Evolutionary conservation across 2,113 vertebrate genomes (phyloP).

Genomic region (Meriones unguiculatus): DNA sequence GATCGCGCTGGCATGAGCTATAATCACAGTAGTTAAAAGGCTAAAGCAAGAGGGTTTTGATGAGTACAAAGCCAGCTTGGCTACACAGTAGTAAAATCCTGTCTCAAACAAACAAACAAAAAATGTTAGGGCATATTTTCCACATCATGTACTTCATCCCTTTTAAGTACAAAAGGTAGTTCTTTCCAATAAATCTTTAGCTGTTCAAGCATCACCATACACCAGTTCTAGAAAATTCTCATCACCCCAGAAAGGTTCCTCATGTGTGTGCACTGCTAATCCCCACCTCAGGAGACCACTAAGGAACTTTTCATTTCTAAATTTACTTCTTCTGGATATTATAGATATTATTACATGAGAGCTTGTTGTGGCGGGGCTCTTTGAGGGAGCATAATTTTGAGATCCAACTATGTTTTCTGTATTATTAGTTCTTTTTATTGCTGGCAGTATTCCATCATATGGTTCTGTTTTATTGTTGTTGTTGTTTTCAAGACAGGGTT

Average conservation of each 20-base stretch:
- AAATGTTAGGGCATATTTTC: conserved; percentile 12
- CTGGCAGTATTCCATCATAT: not conserved
- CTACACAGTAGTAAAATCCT: not conserved
- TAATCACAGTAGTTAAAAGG: conserved; percentile 22
- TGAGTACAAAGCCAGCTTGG: not conserved
- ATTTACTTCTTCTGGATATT: conserved; percentile 27
- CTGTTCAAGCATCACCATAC: not conserved
- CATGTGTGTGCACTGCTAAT: not conserved
- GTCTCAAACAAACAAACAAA: not conserved
- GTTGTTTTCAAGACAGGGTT: no score
- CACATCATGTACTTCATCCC: not conserved
- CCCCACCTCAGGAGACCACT: not conserved
- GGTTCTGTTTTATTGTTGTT: no score
- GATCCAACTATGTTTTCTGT: not conserved
- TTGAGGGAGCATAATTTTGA: not conserved
- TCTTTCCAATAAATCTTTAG: conserved; percentile 23
- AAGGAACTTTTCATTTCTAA: conserved; percentile 7
- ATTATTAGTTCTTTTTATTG: conserved; percentile 25
- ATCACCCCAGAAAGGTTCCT: not conserved
- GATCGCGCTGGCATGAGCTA: not conserved
- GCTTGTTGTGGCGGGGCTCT: not conserved
- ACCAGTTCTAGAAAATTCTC: conserved; percentile 8
- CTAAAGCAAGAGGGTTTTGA: not conserved
- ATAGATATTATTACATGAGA: not conserved
- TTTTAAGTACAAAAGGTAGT: not conserved